Evolutionary conservation across 2,888 invertebrate genomes (phyloP).

Genomic region (Xestia c-nigrum): DNA sequence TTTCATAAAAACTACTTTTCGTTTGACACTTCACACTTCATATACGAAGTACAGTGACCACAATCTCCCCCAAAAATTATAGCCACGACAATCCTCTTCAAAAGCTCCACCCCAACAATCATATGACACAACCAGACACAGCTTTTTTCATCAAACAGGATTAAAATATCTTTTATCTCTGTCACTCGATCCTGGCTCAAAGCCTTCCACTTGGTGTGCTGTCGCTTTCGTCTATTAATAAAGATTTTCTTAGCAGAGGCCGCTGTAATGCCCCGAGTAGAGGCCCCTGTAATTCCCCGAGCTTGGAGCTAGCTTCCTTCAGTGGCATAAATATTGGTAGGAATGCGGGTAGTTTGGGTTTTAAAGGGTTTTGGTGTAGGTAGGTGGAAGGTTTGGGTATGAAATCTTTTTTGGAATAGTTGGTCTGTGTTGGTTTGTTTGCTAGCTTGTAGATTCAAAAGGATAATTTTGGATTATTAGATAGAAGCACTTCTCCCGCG

Average conservation of each 20-base stretch:
- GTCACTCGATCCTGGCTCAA: slow-evolving; percentile 74
- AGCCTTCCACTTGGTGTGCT: slow-evolving; percentile 63
- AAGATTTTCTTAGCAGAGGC: slow-evolving; percentile 83
- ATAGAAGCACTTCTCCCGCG: neutral
- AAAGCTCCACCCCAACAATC: slow-evolving; percentile 6
- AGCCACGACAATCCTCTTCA: neutral
- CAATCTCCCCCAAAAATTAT: neutral
- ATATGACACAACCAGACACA: slow-evolving; percentile 30
- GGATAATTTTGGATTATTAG: neutral
- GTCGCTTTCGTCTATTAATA: slow-evolving; percentile 83
- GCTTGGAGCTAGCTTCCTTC: slow-evolving; percentile 51
- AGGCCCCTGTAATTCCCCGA: slow-evolving; percentile 72
- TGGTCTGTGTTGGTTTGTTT: neutral
- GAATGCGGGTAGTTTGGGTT: slow-evolving; percentile 50
- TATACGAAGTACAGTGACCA: neutral
- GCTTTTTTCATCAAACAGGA: slow-evolving; percentile 66
- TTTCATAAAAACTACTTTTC: neutral
- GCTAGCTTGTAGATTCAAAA: neutral
- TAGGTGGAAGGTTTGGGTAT: neutral
- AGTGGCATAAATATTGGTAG: slow-evolving; percentile 63
- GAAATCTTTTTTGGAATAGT: neutral
- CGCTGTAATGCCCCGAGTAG: slow-evolving; percentile 68
- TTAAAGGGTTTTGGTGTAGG: slow-evolving; percentile 20
- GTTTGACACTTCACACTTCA: neutral
- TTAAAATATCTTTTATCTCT: slow-evolving; percentile 75